Percentiles rank a stretch among this genome's conserved stretches.
phyloP scores from a whole-genome alignment of 1,140 invertebrate species.

The Caenorhabditis remanei region DNA sequence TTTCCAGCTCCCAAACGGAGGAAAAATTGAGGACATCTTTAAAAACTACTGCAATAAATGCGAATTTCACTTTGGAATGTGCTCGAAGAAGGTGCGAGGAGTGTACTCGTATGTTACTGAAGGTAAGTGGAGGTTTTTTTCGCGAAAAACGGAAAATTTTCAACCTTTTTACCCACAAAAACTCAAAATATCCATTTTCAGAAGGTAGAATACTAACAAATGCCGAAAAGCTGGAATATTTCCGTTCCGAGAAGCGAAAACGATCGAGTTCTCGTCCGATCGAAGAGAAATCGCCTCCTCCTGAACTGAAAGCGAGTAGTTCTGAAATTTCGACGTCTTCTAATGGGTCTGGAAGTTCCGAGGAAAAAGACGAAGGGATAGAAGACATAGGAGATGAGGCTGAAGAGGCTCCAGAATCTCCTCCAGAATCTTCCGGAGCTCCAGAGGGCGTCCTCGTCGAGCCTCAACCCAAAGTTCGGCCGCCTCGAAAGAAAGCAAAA shows the following conservation, averaged over 20 bases:
- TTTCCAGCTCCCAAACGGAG: not conserved
- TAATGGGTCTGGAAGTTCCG: not conserved
- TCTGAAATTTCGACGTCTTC: too few species aligned
- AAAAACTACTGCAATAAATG: not conserved
- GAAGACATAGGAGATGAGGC: not conserved
- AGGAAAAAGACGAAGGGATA: not conserved
- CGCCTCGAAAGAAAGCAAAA: not conserved
- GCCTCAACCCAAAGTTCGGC: not conserved
- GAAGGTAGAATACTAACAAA: conserved; percentile 6
- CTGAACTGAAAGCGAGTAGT: too few species aligned
- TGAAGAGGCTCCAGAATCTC: not conserved
- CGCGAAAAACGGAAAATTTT: not conserved
- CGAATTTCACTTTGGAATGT: not conserved
- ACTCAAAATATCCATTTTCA: too few species aligned
- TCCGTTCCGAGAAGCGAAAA: too few species aligned
- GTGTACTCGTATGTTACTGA: not conserved
- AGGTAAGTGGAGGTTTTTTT: not conserved
- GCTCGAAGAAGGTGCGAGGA: not conserved
- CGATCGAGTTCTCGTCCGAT: too few species aligned
- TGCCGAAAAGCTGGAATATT: too few species aligned
- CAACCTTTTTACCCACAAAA: not conserved
- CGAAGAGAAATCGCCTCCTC: too few species aligned
- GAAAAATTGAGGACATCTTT: not conserved
- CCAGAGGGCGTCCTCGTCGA: not conserved
- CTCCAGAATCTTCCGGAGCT: not conserved